Evolutionary conservation across 2,888 invertebrate genomes (phyloP).

Genomic region (Micoletzkya japonica): DNA sequence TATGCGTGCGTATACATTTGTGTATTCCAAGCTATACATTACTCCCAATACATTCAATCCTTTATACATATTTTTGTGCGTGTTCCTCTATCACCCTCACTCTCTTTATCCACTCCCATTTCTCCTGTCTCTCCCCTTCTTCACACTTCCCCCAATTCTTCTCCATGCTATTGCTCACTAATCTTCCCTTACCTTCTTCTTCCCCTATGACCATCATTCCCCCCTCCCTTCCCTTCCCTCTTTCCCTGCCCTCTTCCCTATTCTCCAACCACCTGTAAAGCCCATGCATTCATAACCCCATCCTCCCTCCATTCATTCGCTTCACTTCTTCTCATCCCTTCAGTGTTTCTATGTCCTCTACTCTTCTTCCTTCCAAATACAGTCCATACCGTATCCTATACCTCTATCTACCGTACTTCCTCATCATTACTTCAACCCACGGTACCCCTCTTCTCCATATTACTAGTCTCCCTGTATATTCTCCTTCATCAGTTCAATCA

Average conservation of each 20-base stretch:
- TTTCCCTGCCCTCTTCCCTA: not conserved
- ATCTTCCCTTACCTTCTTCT: not conserved
- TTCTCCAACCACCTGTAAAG: constrained; percentile 1
- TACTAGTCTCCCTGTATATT: too few relatives aligned
- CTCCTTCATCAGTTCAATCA: too few relatives aligned
- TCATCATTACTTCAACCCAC: not conserved
- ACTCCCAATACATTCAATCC: too few relatives aligned
- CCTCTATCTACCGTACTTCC: not conserved
- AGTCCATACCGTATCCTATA: not conserved
- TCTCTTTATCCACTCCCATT: too few relatives aligned
- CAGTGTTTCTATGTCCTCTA: not conserved
- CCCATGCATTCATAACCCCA: too few relatives aligned
- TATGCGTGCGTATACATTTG: too few relatives aligned
- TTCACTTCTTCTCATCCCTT: not conserved
- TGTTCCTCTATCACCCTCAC: too few relatives aligned
- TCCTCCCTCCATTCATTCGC: constrained; percentile 9
- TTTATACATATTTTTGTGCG: too few relatives aligned
- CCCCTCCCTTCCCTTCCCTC: not conserved
- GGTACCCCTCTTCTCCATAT: not conserved
- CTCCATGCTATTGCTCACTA: constrained; percentile 1
- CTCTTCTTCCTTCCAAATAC: not conserved
- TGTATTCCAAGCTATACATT: too few relatives aligned
- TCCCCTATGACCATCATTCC: not conserved
- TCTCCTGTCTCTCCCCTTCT: too few relatives aligned
- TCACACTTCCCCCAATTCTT: not conserved